Evolutionary conservation across 1,140 invertebrate species (phyloP), one percentile per base, ranked within the genome.

Genomic region (Brachionus manjavacas): DNA sequence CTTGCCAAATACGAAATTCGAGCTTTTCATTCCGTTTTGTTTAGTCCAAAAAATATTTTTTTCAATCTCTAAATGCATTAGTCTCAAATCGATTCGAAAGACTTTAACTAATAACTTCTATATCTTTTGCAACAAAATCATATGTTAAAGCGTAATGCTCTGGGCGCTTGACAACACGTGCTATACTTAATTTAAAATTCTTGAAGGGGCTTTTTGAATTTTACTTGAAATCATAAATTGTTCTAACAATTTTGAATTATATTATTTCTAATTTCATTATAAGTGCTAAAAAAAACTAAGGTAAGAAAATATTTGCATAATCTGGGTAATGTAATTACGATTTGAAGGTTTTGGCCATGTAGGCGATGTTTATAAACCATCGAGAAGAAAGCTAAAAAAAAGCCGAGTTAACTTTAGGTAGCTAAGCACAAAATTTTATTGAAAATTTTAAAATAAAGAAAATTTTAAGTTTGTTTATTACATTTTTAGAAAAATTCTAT

Each of bases 221-320:
- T 55, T 9, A 60, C 52, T 60, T 23, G 9, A 60, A 60, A 60
- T 9, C 23, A 60, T 46, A 46, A 60, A 60, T 60, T 60, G 2
- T 23, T 60, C 0, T 23, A 20, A 60, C 43, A 46, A 46, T 46
- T 2, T 46, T 46, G 43, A 23, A 20, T 60, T 16, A 16, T 52
- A 16, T 52, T 16, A 60, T 20, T 60, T 60, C 9, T 60, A 60
- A 60, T 60, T 60, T 60, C 16, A 60, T 25, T 60, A 60, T 60
- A 20, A 60, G 9, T 20, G 43, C 43, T 3, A 60, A 60, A 60
- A 20, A 16, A 60, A 60, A 8, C 20, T 60, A 60, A 60, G 52
- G 52, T 60, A 60, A 60, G 20, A 60, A 60, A 60, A 60, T 60
- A 60, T 60, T 60, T 60, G 52, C 52, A 60, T 60, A 60, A 60